These are phyloP conservation scores for Lutraria rhynchaena DNA, from an alignment of 1,140 invertebrate species.

Conservation along the genomic window DNA sequence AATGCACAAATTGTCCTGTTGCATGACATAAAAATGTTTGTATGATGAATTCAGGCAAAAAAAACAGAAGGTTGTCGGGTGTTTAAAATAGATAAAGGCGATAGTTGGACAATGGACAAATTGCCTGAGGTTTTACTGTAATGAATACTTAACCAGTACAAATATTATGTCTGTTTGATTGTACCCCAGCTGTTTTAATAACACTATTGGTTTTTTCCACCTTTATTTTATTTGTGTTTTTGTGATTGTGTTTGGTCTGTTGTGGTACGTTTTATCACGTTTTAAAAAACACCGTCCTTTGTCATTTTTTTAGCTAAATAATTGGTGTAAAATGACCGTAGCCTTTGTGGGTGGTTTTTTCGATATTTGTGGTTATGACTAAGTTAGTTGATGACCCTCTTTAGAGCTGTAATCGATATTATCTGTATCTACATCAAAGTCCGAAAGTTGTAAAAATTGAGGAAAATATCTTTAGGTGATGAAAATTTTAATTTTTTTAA, in stretches of 20 bases:
- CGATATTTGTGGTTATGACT: too few species aligned
- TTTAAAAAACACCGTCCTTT: too few species aligned
- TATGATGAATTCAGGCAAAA: conserved; percentile 5
- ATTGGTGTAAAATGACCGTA: too few species aligned
- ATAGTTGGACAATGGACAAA: conserved; percentile 16
- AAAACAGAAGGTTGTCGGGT: conserved; percentile 37
- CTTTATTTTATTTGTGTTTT: conserved; percentile 40
- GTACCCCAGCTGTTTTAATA: conserved; percentile 37
- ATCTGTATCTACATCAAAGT: too few species aligned
- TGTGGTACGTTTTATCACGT: conserved; percentile 1
- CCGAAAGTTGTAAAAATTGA: too few species aligned
- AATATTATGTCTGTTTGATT: conserved; percentile 44
- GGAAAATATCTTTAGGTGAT: too few species aligned
- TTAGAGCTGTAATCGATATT: too few species aligned
- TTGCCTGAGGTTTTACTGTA: conserved; percentile 20
- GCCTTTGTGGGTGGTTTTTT: too few species aligned
- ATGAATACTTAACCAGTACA: conserved; percentile 15
- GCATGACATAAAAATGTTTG: conserved; percentile 13
- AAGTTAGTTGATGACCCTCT: too few species aligned
- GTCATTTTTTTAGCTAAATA: too few species aligned
- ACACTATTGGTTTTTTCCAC: conserved; percentile 20
- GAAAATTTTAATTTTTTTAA: too few species aligned
- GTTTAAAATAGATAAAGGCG: conserved; percentile 44
- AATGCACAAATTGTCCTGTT: not conserved
- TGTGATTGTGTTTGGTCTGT: conserved; percentile 43